Evolutionary conservation across 2,113 vertebrate species (phyloP).

Genomic region (Scytalopus superciliaris): DNA sequence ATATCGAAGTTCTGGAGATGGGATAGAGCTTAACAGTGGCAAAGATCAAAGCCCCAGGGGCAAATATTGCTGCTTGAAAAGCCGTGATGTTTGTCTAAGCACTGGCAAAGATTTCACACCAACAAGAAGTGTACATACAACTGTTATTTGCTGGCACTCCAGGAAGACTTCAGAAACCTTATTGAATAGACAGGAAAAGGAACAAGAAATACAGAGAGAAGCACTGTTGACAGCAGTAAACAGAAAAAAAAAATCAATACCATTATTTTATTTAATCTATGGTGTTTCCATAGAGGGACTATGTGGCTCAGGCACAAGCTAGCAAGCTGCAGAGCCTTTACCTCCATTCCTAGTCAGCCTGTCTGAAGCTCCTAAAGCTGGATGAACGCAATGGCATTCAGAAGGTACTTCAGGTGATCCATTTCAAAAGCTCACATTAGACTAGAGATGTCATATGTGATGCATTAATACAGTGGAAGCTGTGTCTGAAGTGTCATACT

Average conservation of each 20-base stretch:
- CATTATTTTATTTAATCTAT: neutral
- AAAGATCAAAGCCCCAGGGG: neutral
- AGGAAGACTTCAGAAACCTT: neutral
- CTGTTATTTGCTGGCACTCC: neutral
- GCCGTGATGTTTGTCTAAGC: neutral
- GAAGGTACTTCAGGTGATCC: neutral
- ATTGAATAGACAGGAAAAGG: neutral
- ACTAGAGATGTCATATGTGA: neutral
- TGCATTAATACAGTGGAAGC: neutral
- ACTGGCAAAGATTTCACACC: neutral
- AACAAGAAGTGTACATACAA: neutral
- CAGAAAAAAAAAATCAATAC: neutral
- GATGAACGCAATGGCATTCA: neutral
- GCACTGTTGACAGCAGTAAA: neutral
- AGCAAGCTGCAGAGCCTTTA: neutral
- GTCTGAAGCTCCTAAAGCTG: neutral
- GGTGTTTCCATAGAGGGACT: neutral
- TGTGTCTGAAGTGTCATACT: neutral
- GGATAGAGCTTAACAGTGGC: neutral
- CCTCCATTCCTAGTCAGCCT: neutral
- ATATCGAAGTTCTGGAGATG: neutral
- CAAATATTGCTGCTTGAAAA: neutral
- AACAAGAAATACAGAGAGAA: neutral
- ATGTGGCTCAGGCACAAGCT: neutral
- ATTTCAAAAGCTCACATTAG: neutral